phyloP scores from a whole-genome alignment of 2,888 invertebrate species.

The Dolichopus griseipennis region DNA sequence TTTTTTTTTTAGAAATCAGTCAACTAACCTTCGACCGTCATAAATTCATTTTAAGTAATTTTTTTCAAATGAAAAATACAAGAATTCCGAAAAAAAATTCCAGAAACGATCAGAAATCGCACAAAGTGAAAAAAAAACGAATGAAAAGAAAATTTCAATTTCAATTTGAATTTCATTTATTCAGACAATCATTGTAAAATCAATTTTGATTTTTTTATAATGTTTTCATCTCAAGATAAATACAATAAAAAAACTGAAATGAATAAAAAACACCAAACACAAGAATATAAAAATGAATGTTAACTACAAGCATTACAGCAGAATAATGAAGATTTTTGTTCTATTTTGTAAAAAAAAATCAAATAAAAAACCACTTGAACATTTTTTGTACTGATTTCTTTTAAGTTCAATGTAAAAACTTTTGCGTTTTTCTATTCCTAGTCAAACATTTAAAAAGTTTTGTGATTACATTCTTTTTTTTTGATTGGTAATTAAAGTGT shows the following conservation, averaged over 20 bases:
- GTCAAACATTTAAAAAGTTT: no score
- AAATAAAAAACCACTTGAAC: background rate
- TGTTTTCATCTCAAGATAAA: background rate
- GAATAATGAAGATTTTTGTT: background rate
- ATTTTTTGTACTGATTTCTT: background rate
- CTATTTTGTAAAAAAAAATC: background rate
- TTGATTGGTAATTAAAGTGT: no score
- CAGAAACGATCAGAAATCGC: background rate
- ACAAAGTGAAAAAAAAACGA: background rate
- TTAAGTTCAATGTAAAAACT: no score
- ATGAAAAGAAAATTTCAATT: background rate
- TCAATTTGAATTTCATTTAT: background rate
- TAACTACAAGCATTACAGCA: background rate
- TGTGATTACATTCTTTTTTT: no score
- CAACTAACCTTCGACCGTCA: background rate
- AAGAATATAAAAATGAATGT: background rate
- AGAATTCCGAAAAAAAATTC: background rate
- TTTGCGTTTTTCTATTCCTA: no score
- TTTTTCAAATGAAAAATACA: no score
- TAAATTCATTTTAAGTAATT: background rate
- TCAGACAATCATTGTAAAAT: background rate
- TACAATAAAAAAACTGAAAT: background rate
- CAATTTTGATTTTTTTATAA: background rate
- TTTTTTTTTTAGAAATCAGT: background rate
- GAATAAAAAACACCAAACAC: background rate